A percentile compares a stretch with the other conserved stretches of the same genome.
Evolutionary conservation across 2,888 invertebrate genomes (phyloP).

Genomic region (Melangyna quadrimaculata): DNA sequence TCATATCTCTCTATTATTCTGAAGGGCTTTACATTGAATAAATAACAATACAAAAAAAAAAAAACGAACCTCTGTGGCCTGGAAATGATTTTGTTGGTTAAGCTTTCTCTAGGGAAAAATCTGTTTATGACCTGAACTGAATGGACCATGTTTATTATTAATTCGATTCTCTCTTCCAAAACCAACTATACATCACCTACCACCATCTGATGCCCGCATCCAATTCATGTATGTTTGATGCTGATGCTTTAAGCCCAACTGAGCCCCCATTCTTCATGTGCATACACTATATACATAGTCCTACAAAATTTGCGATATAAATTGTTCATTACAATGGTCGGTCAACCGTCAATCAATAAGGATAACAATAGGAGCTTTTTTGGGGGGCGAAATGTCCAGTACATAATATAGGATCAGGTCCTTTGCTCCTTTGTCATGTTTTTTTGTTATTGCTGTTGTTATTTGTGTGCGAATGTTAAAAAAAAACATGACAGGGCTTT

Average conservation of each 20-base stretch:
- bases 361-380: background rate
- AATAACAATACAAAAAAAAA: background rate
- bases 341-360: constrained; percentile 22
- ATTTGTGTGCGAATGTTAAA: background rate
- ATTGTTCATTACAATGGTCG: constrained; percentile 19
- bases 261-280: background rate
- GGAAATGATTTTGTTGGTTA: background rate
- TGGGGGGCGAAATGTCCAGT: background rate
- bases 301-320: background rate
- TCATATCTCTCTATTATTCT: too few species aligned
- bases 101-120: background rate
- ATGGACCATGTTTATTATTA: constrained; percentile 1
- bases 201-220: background rate
- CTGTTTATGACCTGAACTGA: background rate
- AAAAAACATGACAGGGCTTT: background rate
- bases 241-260: background rate
- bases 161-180: background rate
- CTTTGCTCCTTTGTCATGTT: background rate
- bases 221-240: background rate
- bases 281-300: background rate
- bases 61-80: background rate
- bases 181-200: background rate
- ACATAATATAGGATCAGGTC: background rate
- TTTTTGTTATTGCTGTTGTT: background rate
- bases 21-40: background rate